Percentiles rank a stretch among this genome's conserved stretches.
These are phyloP conservation scores for Montipora capricornis DNA, from an alignment of 64 coral and sea anemone species.

Conservation along the genomic window DNA sequence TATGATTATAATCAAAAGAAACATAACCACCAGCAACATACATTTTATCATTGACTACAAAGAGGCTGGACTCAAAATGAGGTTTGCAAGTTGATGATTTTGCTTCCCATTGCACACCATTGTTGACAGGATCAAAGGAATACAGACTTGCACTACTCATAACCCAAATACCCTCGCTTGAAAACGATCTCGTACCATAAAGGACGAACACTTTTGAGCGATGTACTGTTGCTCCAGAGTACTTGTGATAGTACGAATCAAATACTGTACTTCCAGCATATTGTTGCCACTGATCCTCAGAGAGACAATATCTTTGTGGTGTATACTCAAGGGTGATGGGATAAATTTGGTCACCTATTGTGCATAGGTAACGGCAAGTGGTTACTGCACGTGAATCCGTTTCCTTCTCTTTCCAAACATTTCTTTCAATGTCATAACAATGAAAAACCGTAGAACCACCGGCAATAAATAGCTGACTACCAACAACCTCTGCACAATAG, in stretches of 20 bases:
- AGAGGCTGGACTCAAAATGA: conserved; percentile 41
- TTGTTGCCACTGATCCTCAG: too few species aligned
- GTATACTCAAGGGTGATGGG: neutral
- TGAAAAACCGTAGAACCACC: neutral
- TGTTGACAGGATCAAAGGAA: neutral
- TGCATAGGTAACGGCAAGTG: too few species aligned
- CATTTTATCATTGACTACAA: neutral
- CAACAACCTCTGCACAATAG: neutral
- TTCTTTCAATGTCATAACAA: conserved; percentile 20
- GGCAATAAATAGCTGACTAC: neutral
- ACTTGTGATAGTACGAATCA: neutral
- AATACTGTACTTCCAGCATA: too few species aligned
- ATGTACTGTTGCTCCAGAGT: neutral
- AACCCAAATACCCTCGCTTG: neutral
- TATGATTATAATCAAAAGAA: neutral
- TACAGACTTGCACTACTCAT: neutral
- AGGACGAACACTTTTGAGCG: too few species aligned
- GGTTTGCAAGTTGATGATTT: neutral
- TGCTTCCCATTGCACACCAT: neutral
- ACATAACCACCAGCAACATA: neutral
- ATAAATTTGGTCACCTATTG: too few species aligned
- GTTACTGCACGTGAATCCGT: neutral
- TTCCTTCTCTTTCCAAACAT: neutral
- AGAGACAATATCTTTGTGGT: neutral
- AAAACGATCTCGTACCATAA: fast-evolving